phyloP scores from a whole-genome alignment of 92 coral and sea anemone species.

The Palythoa grandis region DNA sequence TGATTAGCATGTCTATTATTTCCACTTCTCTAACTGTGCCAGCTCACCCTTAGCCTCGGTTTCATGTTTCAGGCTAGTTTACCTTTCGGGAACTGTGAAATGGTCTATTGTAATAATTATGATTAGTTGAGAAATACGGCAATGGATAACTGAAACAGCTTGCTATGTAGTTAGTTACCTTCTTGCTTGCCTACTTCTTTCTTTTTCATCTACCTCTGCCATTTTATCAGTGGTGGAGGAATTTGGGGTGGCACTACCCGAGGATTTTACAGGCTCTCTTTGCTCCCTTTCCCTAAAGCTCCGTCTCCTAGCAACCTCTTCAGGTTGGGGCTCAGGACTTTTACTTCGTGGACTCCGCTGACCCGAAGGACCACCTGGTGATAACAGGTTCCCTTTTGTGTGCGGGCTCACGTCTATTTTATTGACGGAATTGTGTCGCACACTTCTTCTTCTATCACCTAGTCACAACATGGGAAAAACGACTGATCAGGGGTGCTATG shows the following conservation, averaged over 20 bases:
- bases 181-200: constrained; percentile 81
- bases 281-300: constrained; percentile 34
- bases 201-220: constrained; percentile 86
- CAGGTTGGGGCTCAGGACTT: constrained; percentile 39
- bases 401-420: constrained; percentile 62
- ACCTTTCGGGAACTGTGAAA: too few species aligned
- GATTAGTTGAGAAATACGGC: too few species aligned
- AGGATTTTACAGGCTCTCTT: constrained; percentile 78
- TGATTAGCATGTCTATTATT: too few species aligned
- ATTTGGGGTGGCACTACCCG: constrained; percentile 86
- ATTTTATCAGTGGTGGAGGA: constrained; percentile 77
- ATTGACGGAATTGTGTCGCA: constrained; percentile 92
- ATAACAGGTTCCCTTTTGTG: constrained; percentile 44
- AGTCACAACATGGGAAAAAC: not conserved
- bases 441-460: constrained; percentile 96
- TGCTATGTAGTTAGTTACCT: constrained; percentile 47
- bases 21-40: too few species aligned
- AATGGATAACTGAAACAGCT: not conserved
- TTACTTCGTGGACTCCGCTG: constrained; percentile 26
- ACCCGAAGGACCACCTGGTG: constrained; percentile 53
- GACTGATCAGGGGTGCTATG: too few species aligned
- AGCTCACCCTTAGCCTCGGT: too few species aligned
- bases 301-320: constrained; percentile 41
- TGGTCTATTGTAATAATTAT: too few species aligned
- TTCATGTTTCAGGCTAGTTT: too few species aligned